A percentile compares a stretch with the other conserved stretches of the same genome.
These are phyloP conservation scores for Creontiades dilutus DNA, from an alignment of 2,888 invertebrate genomes.

Conservation along the genomic window DNA sequence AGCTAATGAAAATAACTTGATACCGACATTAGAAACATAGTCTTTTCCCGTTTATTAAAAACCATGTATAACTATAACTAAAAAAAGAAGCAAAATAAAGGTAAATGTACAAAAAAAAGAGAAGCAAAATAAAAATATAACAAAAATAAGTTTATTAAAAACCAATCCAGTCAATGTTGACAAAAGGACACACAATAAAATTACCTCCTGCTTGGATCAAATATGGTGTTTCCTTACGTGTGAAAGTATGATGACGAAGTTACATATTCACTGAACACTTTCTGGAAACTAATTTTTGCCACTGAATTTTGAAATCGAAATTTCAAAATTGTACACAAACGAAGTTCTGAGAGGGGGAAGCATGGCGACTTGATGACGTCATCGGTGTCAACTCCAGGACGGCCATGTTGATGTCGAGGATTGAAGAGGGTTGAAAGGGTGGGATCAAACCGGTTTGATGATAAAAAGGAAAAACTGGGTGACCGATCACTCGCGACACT, in stretches of 20 bases:
- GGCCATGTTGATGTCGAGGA: slow-evolving; percentile 40
- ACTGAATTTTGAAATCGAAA: not conserved
- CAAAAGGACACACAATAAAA: not conserved
- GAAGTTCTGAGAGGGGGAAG: not conserved
- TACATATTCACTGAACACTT: slow-evolving; percentile 3
- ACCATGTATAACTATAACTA: not conserved
- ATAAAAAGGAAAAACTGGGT: not conserved
- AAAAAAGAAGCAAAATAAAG: slow-evolving; percentile 33
- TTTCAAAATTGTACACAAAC: slow-evolving; percentile 12
- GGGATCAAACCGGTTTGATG: slow-evolving; percentile 33
- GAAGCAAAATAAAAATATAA: slow-evolving; percentile 7
- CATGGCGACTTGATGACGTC: slow-evolving; percentile 62
- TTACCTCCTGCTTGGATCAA: slow-evolving; percentile 13
- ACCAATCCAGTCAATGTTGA: not conserved
- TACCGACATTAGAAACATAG: too few species aligned
- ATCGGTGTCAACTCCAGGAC: not conserved
- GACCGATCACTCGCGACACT: not conserved
- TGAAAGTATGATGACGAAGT: not conserved
- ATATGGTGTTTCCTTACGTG: not conserved
- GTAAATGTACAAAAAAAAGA: not conserved
- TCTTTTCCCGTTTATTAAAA: too few species aligned
- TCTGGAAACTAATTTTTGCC: not conserved
- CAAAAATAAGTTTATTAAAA: slow-evolving; percentile 11
- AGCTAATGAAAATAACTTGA: too few species aligned
- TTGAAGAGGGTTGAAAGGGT: not conserved